These are phyloP conservation scores for Callithrix jacchus DNA, from an alignment of 2,113 vertebrate genomes.

Conservation along the genomic window DNA sequence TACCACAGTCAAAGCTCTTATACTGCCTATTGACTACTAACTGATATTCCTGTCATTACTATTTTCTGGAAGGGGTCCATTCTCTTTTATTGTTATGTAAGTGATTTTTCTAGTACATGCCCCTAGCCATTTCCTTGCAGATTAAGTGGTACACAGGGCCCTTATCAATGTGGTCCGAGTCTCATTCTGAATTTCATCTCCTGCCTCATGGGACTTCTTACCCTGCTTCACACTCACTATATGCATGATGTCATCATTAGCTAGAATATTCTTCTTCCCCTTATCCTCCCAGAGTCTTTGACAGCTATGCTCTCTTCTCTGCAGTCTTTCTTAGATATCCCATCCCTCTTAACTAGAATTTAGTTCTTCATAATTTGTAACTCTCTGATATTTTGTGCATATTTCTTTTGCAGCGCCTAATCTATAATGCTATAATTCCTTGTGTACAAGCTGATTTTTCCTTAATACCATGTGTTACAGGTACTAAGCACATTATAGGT, in stretches of 20 bases:
- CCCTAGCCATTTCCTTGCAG: background rate
- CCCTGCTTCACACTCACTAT: background rate
- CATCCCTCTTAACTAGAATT: background rate
- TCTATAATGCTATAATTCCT: background rate
- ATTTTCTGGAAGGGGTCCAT: background rate
- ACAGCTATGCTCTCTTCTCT: background rate
- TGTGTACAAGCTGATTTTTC: background rate
- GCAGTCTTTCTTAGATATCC: background rate
- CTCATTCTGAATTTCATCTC: background rate
- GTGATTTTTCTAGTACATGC: background rate
- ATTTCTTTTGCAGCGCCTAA: conserved; percentile 24
- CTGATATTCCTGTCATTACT: background rate
- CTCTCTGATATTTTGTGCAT: background rate
- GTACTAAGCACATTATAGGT: background rate
- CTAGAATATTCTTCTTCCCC: background rate
- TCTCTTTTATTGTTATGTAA: background rate
- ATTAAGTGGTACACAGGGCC: background rate
- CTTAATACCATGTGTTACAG: background rate
- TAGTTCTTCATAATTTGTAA: background rate
- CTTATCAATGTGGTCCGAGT: too few relatives aligned
- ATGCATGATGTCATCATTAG: background rate
- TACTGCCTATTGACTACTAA: background rate
- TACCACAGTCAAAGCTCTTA: background rate
- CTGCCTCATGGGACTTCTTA: background rate
- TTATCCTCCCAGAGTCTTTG: background rate